Evolutionary conservation across 1,140 invertebrate species (phyloP).

Genomic region (Pararge aegeria): DNA sequence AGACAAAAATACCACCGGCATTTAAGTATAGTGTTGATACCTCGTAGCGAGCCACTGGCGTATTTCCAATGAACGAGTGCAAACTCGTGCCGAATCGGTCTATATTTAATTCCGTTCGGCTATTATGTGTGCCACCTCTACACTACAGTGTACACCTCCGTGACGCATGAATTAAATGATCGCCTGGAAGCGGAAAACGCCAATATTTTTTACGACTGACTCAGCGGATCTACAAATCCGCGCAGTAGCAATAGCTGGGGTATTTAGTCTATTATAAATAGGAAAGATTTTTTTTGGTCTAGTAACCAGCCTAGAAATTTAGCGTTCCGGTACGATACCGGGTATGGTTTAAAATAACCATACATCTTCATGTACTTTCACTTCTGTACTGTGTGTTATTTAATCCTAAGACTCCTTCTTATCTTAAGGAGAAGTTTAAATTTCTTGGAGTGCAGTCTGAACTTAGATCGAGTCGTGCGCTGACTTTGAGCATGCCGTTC

Average conservation of each 20-base stretch:
- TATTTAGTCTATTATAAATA: too few species aligned
- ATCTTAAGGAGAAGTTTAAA: too few species aligned
- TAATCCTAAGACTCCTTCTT: too few species aligned
- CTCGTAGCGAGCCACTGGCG: slow-evolving; percentile 32
- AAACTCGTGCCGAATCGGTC: slow-evolving; percentile 39
- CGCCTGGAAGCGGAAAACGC: background rate
- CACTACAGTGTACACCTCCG: slow-evolving; percentile 2
- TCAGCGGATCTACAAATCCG: background rate
- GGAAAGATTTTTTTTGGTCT: too few species aligned
- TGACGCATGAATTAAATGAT: slow-evolving; percentile 14
- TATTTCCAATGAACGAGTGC: slow-evolving; percentile 42
- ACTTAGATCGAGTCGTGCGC: too few species aligned
- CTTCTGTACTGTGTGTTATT: too few species aligned
- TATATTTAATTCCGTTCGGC: slow-evolving; percentile 42
- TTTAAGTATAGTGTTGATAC: background rate
- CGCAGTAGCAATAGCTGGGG: background rate
- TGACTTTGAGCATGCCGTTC: too few species aligned
- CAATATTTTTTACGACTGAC: background rate
- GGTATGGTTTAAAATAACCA: too few species aligned
- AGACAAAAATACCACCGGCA: background rate
- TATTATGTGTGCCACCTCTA: slow-evolving; percentile 34
- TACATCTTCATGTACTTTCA: too few species aligned
- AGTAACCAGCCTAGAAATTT: too few species aligned
- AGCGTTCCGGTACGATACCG: too few species aligned
- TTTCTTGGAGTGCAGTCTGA: too few species aligned